Base-by-base conservation (phyloP, 2,113 vertebrate species). In the Sus scrofa region DNA sequence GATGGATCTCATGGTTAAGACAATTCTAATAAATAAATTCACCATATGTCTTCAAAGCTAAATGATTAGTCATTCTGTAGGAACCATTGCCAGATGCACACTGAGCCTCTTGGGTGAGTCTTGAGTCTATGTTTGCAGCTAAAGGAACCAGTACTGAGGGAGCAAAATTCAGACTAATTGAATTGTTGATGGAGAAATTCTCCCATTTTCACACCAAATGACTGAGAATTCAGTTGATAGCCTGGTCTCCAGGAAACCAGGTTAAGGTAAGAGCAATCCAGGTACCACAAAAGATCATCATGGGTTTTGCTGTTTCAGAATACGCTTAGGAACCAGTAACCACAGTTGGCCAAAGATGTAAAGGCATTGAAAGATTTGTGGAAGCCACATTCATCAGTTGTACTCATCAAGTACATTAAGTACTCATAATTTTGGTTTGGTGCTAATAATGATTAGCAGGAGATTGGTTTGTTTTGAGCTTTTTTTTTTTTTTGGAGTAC, bases 381-480 rank as follows among this genome's bases (percentile, higher is more conserved):
- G 93, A 89, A 85, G 54, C 37, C n/a, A 67, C 84, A 65, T 67
- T 90, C 27, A 30, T 54, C 34, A 16, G 34, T 86, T 94, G 65
- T 79, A 44, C 44, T 44, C 44, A 44, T 44, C 8, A 4, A 44
- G 44, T 44, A 44, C 44, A 44, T 8, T 87, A 74, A 93, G 15
- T 30, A 8, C 32, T 91, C 44, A 13, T 68, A 91, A 60, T 58
- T 74, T 87, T 84, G 86, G 30, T 74, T 62, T 77, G 20, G 24
- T 54, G 18, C 82, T 89, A 86, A 89, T 63, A 97, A 73, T 91
- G 86, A 95, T 62, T 94, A 50, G 74, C 91, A 88, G 37, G 58
- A 89, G n/a, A 95, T 20, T 32, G 14, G 50, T 83, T 93, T 84
- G 22, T 78, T 94, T 87, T 75, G 65, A 89, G 65, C 6, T 37